A percentile compares a stretch with the other conserved stretches of the same genome.
Conservation (phyloP, 2,113 vertebrate species). For the Elachura formosa region DNA sequence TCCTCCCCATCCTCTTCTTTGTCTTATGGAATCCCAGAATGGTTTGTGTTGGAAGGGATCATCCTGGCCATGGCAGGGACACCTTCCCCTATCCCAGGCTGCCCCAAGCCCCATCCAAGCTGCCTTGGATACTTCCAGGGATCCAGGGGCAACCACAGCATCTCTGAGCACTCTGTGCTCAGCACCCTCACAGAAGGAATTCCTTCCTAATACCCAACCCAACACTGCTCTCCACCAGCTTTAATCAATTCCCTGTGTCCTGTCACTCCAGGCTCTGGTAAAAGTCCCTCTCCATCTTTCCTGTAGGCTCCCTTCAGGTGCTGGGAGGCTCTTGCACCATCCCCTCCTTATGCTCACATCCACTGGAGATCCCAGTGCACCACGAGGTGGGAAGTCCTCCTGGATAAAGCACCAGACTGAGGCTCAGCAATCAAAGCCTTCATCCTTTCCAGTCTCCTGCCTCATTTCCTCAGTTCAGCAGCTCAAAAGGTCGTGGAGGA, state of each 20-base stretch:
- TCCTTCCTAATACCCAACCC: not conserved
- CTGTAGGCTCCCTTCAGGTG: not conserved
- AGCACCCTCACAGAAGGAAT: not conserved
- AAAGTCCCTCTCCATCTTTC: not conserved
- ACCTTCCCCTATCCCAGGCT: fast-evolving
- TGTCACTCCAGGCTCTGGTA: not conserved
- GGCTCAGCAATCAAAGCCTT: not conserved
- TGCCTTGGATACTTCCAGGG: not conserved
- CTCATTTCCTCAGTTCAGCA: not conserved
- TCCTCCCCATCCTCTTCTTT: not conserved
- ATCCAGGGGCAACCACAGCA: not conserved
- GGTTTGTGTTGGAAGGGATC: not conserved
- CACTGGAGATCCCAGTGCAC: fast-evolving
- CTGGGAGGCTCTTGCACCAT: fast-evolving
- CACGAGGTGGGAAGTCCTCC: not conserved
- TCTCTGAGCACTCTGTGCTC: not conserved
- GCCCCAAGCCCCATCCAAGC: fast-evolving
- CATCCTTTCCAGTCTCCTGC: not conserved
- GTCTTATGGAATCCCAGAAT: not conserved
- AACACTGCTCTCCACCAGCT: not conserved
- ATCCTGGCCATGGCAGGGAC: not conserved
- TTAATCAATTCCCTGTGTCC: not conserved
- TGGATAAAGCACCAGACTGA: not conserved
- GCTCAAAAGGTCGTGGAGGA: not conserved
- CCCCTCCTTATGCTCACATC: fast-evolving